Evolutionary conservation across 2,797 vertebrate species (phyloP).

Genomic region (Clarias fuscus): DNA sequence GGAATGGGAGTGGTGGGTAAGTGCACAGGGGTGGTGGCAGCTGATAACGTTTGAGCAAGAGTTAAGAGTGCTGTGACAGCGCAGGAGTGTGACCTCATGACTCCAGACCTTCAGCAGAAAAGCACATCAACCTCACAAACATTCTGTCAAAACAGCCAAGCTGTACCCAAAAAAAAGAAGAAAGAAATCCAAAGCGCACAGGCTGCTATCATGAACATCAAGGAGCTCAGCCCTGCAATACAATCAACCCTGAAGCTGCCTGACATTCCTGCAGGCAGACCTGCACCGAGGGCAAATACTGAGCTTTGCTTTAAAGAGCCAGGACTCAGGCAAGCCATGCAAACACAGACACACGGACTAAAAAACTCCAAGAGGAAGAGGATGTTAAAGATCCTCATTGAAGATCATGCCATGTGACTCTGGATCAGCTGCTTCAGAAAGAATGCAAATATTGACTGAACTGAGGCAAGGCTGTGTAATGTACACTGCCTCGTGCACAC

Average conservation of each 20-base stretch:
- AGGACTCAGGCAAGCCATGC: neutral
- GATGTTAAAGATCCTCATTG: constrained; percentile 3
- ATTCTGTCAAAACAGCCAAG: neutral
- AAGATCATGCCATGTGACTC: constrained; percentile 9
- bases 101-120: neutral
- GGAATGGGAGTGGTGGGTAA: constrained; percentile 43
- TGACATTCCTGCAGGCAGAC: constrained; percentile 15
- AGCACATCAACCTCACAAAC: constrained; percentile 15
- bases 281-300: constrained; percentile 20
- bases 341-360: neutral
- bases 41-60: constrained; percentile 48
- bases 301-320: neutral
- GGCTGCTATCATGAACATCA: neutral
- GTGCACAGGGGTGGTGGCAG: constrained; percentile 36
- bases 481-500: constrained; percentile 20
- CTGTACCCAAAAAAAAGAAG: neutral
- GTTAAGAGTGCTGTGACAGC: constrained; percentile 26
- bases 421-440: constrained; percentile 26
- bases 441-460: constrained; percentile 43
- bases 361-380: neutral
- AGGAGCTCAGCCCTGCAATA: neutral
- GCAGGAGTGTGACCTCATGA: constrained; percentile 17
- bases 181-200: neutral
- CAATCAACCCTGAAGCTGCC: neutral
- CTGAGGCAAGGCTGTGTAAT: neutral